Percentiles rank a stretch among this genome's conserved stretches.
These are phyloP conservation scores for Pipistrellus nathusii DNA, from an alignment of 2,797 vertebrate genomes.

Conservation along the genomic window DNA sequence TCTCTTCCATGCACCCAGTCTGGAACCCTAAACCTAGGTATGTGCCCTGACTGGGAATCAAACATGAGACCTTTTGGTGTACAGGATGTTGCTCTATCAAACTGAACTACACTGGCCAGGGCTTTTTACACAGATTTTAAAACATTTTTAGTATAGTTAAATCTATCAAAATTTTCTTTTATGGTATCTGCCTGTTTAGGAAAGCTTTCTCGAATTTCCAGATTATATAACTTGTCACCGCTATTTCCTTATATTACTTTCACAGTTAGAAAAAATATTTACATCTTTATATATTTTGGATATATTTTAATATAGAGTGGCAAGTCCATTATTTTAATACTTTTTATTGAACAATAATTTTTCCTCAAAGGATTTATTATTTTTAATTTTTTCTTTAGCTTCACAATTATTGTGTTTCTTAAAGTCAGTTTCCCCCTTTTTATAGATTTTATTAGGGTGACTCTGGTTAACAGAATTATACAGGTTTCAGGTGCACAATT, in stretches of 20 bases:
- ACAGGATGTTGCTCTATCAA: background rate
- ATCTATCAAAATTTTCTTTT: slow-evolving; percentile 1
- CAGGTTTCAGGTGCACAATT: background rate
- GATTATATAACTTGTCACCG: background rate
- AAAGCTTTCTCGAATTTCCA: background rate
- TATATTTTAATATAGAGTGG: background rate
- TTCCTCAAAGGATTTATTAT: slow-evolving; percentile 38
- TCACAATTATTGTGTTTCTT: background rate
- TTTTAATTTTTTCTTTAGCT: background rate
- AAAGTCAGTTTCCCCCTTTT: background rate
- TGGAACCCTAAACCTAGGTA: background rate
- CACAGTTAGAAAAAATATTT: background rate
- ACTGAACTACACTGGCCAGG: background rate
- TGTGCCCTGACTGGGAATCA: background rate
- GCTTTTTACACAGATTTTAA: background rate
- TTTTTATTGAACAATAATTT: background rate
- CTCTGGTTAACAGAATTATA: background rate
- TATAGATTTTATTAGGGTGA: background rate
- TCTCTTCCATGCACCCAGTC: background rate
- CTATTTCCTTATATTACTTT: slow-evolving; percentile 48
- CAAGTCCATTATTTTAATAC: background rate
- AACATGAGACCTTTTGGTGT: background rate
- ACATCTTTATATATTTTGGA: slow-evolving; percentile 2
- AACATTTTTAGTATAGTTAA: slow-evolving; percentile 23
- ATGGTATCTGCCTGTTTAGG: background rate